These are phyloP conservation scores for Telenomus remus DNA, from an alignment of 1,140 invertebrate genomes.

Conservation along the genomic window DNA sequence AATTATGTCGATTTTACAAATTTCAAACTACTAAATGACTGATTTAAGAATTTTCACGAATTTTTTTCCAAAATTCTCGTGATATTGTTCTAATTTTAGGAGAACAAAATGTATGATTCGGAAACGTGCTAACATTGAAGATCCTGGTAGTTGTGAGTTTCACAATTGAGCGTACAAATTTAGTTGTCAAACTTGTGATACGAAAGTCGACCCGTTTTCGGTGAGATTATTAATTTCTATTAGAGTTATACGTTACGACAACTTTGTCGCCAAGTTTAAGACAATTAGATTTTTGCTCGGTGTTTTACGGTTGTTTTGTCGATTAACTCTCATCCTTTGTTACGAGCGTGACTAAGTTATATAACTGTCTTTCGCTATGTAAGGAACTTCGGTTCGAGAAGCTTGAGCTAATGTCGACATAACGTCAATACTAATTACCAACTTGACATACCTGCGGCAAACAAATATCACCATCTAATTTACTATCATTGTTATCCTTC, in stretches of 20 bases:
- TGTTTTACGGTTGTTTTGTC: constrained; percentile 40
- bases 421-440: constrained; percentile 50
- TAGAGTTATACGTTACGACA: not conserved
- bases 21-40: too few relatives aligned
- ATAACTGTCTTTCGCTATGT: constrained; percentile 46
- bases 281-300: constrained; percentile 32
- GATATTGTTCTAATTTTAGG: too few relatives aligned
- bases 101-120: too few relatives aligned
- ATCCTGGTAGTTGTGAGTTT: too few relatives aligned
- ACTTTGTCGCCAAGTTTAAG: constrained; percentile 5
- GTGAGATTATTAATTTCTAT: constrained; percentile 17
- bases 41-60: too few relatives aligned
- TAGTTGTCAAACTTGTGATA: too few relatives aligned
- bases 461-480: constrained; percentile 27
- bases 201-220: too few relatives aligned
- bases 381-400: constrained; percentile 42
- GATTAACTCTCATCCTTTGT: constrained; percentile 51
- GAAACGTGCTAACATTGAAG: too few relatives aligned
- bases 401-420: constrained; percentile 48
- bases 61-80: too few relatives aligned
- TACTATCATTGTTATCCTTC: not conserved
- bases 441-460: constrained; percentile 29
- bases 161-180: too few relatives aligned
- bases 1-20: too few relatives aligned
- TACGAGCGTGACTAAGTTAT: constrained; percentile 45